phyloP scores from a whole-genome alignment of 1,140 invertebrate genomes.

The Zaprionus capensis region DNA sequence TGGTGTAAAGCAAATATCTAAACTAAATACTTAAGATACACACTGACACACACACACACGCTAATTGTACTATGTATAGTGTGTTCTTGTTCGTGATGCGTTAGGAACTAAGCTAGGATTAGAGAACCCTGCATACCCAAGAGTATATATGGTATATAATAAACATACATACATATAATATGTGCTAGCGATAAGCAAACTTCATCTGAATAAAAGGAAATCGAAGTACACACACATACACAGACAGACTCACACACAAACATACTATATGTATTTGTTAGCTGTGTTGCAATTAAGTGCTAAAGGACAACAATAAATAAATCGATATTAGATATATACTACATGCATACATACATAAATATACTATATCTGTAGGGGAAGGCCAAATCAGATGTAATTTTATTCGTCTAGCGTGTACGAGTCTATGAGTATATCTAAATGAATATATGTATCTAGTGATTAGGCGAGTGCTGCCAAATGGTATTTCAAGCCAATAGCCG shows the following conservation, averaged over 20 bases:
- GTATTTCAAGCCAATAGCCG: conserved; percentile 1
- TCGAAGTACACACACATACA: conserved; percentile 20
- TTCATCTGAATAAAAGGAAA: conserved; percentile 17
- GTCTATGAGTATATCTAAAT: conserved; percentile 21
- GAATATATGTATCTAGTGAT: conserved; percentile 22
- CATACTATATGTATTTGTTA: conserved; percentile 43
- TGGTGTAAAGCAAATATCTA: conserved; percentile 63
- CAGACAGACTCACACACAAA: conserved; percentile 17
- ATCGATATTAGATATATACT: conserved; percentile 26
- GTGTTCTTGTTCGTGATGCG: conserved; percentile 44
- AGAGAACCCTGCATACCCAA: conserved; percentile 12
- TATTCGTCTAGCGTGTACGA: conserved; percentile 25
- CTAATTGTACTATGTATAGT: conserved; percentile 30
- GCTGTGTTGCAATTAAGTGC: conserved; percentile 44
- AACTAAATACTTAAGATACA: conserved; percentile 51
- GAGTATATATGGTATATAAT: conserved; percentile 10
- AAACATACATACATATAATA: conserved; percentile 3
- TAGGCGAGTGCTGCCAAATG: conserved; percentile 19
- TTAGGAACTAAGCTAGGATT: conserved; percentile 32
- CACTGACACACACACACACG: conserved; percentile 12
- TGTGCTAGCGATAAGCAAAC: conserved; percentile 24
- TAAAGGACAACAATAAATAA: conserved; percentile 44
- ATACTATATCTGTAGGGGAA: not conserved
- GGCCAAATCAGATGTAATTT: conserved; percentile 30
- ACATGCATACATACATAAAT: conserved; percentile 22